Percentiles rank a stretch among this genome's conserved stretches.
phyloP scores from a whole-genome alignment of 2,113 vertebrate genomes.

The Chrysochloris asiatica region DNA sequence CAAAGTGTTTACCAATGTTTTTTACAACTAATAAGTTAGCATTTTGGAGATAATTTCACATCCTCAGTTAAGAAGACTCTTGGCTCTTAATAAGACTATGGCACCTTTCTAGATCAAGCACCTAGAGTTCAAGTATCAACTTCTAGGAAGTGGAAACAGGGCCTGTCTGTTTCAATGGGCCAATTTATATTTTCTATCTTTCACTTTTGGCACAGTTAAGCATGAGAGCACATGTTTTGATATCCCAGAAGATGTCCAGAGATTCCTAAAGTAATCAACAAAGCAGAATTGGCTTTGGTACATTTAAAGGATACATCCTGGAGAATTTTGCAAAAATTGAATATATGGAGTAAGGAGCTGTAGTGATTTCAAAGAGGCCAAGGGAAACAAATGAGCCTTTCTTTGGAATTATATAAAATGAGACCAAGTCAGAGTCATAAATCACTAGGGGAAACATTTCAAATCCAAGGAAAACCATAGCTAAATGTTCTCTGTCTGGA shows the following conservation, averaged over 20 bases:
- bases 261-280: conserved; percentile 64
- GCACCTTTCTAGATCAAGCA: not conserved
- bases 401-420: conserved; percentile 70
- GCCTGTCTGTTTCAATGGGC: not conserved
- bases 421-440: conserved; percentile 54
- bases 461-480: conserved; percentile 44
- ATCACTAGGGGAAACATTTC: conserved; percentile 61
- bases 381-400: conserved; percentile 69
- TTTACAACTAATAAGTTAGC: not conserved
- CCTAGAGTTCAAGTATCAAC: conserved; percentile 9
- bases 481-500: conserved; percentile 66
- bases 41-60: not conserved
- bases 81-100: not conserved
- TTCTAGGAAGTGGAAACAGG: conserved; percentile 10
- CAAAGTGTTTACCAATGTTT: not conserved
- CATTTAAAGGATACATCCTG: not conserved
- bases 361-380: conserved; percentile 69
- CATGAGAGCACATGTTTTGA: conserved; percentile 45
- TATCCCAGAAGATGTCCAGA: conserved; percentile 43
- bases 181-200: conserved; percentile 56
- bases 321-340: conserved; percentile 65
- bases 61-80: not conserved
- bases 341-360: conserved; percentile 67
- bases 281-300: conserved; percentile 51
- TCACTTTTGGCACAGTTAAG: conserved; percentile 59